Evolutionary conservation across 2,113 vertebrate genomes (phyloP), one percentile per base, ranked within the genome.

Genomic region (Limnothrissa miodon): DNA sequence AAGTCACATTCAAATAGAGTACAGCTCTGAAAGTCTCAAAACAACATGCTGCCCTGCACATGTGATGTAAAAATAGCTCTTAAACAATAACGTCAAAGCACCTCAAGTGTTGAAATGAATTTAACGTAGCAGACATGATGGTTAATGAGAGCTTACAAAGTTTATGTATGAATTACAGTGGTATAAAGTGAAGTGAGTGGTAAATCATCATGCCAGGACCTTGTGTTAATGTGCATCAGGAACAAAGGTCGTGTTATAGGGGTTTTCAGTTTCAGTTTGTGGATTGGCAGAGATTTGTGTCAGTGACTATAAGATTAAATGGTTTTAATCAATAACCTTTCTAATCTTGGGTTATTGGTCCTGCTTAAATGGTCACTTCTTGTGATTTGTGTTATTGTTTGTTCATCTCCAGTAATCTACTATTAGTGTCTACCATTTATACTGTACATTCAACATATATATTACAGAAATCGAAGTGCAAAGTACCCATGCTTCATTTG

Each of bases 361-460:
- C 66, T 74, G 33, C 66, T 13, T 74, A 39, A 74, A 74, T 74
- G 66, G 33, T 36, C 36, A 36, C 13, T 36, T 74, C 11, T 33
- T 74, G 66, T 74, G 66, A 11, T 62, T 62, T 62, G 59, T 25
- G n/a, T n/a, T n/a, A n/a, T n/a, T n/a, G n/a, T 74, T 11, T 39
- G 29, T 74, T 74, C 66, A 74, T 74, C 36, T 33, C 29, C 11
- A 10, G 17, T 74, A 17, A 74, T 74, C 66, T 74, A 33, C 66
- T 29, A 74, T 74, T 74, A 74, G 66, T 33, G 25, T 74, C 25
- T 36, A 74, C 0, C 62, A 36, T 74, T 62, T 62, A n/a, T 36
- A 74, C 66, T 74, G 66, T 74, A 74, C 66, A 74, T 74, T 74
- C 66, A 33, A 74, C 29, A 13, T 74, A 36, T 74, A 74, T 74